Evolutionary conservation across 1,140 invertebrate genomes (phyloP).

Genomic region (Sarcophaga peregrina): DNA sequence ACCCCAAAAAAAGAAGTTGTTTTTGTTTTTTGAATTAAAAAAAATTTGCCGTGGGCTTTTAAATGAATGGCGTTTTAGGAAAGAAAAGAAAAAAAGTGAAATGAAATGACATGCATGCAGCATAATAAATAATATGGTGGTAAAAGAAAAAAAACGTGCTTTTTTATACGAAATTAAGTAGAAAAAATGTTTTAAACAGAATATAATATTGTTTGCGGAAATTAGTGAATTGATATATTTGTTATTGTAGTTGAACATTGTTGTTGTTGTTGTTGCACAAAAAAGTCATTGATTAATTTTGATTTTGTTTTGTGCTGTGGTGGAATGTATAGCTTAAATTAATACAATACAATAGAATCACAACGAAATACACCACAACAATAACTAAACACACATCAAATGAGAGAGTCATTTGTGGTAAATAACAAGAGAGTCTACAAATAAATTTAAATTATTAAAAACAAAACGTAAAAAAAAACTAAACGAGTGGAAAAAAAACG

Average conservation of each 20-base stretch:
- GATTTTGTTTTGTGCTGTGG: neutral
- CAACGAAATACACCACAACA: constrained; percentile 10
- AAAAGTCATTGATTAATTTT: constrained; percentile 20
- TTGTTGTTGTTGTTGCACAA: neutral
- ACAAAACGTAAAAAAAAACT: constrained; percentile 18
- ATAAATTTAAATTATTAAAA: too few species aligned
- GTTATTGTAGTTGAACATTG: neutral
- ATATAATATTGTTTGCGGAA: constrained; percentile 2
- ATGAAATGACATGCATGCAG: too few species aligned
- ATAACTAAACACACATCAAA: neutral
- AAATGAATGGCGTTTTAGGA: too few species aligned
- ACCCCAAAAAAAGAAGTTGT: too few species aligned
- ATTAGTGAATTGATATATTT: neutral
- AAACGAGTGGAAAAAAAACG: constrained; percentile 23
- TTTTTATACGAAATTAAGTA: too few species aligned
- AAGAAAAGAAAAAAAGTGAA: too few species aligned
- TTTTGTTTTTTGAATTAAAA: too few species aligned
- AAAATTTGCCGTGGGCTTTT: too few species aligned
- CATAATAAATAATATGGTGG: too few species aligned
- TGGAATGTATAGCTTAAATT: neutral
- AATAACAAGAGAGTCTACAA: neutral
- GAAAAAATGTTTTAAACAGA: too few species aligned
- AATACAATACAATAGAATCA: neutral
- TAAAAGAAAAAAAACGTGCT: too few species aligned
- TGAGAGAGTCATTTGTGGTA: neutral